phyloP scores from a whole-genome alignment of 2,113 vertebrate genomes.

The Barnardius zonarius region DNA sequence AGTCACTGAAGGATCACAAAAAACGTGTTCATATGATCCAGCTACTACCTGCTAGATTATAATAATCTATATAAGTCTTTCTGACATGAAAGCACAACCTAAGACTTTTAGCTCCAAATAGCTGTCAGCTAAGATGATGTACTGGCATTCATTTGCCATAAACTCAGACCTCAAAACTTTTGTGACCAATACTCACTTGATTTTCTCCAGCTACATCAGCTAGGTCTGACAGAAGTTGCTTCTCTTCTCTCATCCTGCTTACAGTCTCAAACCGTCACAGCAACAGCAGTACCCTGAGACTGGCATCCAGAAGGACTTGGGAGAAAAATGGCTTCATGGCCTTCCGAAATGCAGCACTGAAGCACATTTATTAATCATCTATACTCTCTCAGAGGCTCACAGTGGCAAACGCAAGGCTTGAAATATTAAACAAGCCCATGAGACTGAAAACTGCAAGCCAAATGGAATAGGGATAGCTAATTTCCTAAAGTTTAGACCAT shows the following conservation, averaged over 20 bases:
- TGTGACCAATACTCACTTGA: accelerated
- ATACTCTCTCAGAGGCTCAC: background rate
- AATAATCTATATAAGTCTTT: background rate
- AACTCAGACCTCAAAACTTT: background rate
- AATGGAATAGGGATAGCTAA: background rate
- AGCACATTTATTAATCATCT: background rate
- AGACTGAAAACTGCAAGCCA: background rate
- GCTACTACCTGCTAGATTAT: background rate
- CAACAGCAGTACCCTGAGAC: background rate
- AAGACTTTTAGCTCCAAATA: background rate
- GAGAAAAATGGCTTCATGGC: background rate
- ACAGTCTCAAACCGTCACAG: background rate
- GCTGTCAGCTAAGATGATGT: background rate
- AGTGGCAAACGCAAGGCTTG: background rate
- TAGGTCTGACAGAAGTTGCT: background rate
- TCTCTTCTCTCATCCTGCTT: background rate
- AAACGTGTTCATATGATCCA: background rate
- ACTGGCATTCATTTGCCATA: background rate
- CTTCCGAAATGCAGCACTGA: background rate
- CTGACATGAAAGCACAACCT: background rate
- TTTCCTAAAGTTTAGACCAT: background rate
- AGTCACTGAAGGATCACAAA: background rate
- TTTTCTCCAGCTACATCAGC: background rate
- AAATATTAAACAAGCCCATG: background rate
- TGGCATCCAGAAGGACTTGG: background rate